phyloP scores from a whole-genome alignment of 2,888 invertebrate genomes.

The Deilephila porcellus region DNA sequence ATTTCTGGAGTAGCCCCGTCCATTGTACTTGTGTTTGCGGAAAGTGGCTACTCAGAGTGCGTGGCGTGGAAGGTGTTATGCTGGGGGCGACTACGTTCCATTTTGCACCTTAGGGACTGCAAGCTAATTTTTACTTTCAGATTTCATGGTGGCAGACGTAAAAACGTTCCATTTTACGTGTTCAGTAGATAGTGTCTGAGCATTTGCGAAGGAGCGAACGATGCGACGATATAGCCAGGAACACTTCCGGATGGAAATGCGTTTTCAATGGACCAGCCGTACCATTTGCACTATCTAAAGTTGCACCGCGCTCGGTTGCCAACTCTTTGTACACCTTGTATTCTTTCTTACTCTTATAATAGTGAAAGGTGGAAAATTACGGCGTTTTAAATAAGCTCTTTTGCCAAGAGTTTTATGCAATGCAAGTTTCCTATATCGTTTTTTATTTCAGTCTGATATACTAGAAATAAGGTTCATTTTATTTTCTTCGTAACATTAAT shows the following conservation, averaged over 20 bases:
- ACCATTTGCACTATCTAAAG: conserved; percentile 26
- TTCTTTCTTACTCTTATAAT: background rate
- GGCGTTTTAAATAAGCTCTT: conserved; percentile 9
- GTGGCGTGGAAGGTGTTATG: conserved; percentile 28
- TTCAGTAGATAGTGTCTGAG: conserved; percentile 57
- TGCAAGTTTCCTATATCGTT: background rate
- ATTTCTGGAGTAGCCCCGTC: conserved; percentile 64
- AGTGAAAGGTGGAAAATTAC: conserved; percentile 1
- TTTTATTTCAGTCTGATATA: no score
- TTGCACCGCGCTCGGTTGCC: conserved; percentile 16
- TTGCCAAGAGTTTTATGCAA: background rate
- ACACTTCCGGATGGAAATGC: conserved; percentile 36
- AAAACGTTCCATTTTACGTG: conserved; percentile 46
- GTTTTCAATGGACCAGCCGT: conserved; percentile 36
- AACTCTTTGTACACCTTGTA: conserved; percentile 6
- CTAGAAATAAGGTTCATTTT: no score
- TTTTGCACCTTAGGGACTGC: conserved; percentile 17
- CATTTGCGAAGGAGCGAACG: conserved; percentile 64
- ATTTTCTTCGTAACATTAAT: no score
- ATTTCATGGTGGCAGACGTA: conserved; percentile 21
- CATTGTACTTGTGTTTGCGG: conserved; percentile 58
- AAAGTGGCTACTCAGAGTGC: conserved; percentile 46
- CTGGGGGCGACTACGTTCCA: background rate
- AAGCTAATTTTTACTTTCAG: conserved; percentile 31
- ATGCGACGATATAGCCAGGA: conserved; percentile 58